phyloP scores from a whole-genome alignment of 2,797 vertebrate species.

The Pantherophis alleghaniensis region DNA sequence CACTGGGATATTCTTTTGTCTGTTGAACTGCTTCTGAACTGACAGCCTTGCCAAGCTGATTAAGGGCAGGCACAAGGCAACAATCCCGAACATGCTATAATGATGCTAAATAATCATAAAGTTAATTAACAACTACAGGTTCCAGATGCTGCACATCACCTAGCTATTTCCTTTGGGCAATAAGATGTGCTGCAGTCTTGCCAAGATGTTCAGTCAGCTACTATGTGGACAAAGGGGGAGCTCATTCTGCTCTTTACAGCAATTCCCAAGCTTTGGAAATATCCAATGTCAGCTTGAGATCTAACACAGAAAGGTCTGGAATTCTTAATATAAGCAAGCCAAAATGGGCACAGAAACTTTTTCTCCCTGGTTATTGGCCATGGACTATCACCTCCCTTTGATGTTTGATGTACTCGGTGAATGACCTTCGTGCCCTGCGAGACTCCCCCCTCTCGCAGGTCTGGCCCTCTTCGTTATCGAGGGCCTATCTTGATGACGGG shows the following conservation, averaged over 20 bases:
- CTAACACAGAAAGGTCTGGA: slow-evolving; percentile 42
- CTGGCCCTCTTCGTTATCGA: too few relatives aligned
- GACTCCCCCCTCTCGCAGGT: too few relatives aligned
- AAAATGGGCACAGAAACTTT: slow-evolving; percentile 51
- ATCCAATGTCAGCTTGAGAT: slow-evolving; percentile 49
- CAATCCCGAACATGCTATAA: slow-evolving; percentile 66
- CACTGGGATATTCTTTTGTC: slow-evolving; percentile 50
- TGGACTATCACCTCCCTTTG: too few relatives aligned
- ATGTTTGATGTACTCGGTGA: too few relatives aligned
- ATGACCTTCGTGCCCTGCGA: too few relatives aligned
- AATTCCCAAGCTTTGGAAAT: slow-evolving; percentile 62
- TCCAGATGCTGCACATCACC: slow-evolving; percentile 77
- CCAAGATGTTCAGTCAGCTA: slow-evolving; percentile 65
- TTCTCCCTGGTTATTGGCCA: too few relatives aligned
- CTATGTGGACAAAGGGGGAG: slow-evolving; percentile 57
- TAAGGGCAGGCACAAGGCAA: slow-evolving; percentile 60
- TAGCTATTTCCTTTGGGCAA: slow-evolving; percentile 68
- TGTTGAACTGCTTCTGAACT: slow-evolving; percentile 48
- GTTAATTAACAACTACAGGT: slow-evolving; percentile 76
- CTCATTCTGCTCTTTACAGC: slow-evolving; percentile 55
- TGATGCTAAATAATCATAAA: slow-evolving; percentile 70
- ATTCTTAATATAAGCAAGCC: slow-evolving; percentile 46
- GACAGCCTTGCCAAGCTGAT: slow-evolving; percentile 60
- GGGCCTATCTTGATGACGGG: too few relatives aligned
- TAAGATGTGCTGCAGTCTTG: slow-evolving; percentile 58